phyloP scores from a whole-genome alignment of 2,888 invertebrate genomes.

The Cryptocephalus primarius region DNA sequence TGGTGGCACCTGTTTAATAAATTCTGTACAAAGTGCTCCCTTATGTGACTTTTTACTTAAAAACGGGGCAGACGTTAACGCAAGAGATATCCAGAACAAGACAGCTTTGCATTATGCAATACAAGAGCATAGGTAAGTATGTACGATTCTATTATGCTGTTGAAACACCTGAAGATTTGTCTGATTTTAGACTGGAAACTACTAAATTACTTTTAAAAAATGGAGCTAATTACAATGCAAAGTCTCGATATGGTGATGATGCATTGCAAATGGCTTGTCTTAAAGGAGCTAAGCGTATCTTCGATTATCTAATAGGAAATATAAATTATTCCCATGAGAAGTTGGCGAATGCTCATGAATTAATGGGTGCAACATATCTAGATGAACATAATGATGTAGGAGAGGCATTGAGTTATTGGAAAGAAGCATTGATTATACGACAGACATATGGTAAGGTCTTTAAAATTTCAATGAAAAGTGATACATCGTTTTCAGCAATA shows the following conservation, averaged over 20 bases:
- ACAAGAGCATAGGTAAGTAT: conserved; percentile 54
- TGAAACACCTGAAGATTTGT: too few relatives aligned
- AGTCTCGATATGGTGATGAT: conserved; percentile 76
- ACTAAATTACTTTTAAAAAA: conserved; percentile 67
- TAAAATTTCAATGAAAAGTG: too few relatives aligned
- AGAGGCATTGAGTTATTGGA: conserved; percentile 67
- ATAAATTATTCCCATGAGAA: conserved; percentile 54
- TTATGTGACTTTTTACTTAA: conserved; percentile 70
- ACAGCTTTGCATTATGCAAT: conserved; percentile 92
- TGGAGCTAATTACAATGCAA: conserved; percentile 68
- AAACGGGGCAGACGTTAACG: conserved; percentile 76
- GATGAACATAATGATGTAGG: conserved; percentile 75
- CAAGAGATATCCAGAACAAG: conserved; percentile 79
- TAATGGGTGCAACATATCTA: conserved; percentile 78
- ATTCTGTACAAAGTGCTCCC: conserved; percentile 77
- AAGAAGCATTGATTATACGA: conserved; percentile 60
- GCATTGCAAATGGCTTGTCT: conserved; percentile 79
- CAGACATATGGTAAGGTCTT: conserved; percentile 25
- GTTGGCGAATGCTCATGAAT: conserved; percentile 76
- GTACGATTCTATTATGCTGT: not conserved
- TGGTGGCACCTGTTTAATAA: conserved; percentile 89
- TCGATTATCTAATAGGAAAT: conserved; percentile 55
- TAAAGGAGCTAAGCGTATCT: conserved; percentile 63
- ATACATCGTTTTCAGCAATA: not conserved
- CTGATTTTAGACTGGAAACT: conserved; percentile 55